Conservation (phyloP, 1,140 invertebrate genomes). For the Stenopsyche tienmushanensis region DNA sequence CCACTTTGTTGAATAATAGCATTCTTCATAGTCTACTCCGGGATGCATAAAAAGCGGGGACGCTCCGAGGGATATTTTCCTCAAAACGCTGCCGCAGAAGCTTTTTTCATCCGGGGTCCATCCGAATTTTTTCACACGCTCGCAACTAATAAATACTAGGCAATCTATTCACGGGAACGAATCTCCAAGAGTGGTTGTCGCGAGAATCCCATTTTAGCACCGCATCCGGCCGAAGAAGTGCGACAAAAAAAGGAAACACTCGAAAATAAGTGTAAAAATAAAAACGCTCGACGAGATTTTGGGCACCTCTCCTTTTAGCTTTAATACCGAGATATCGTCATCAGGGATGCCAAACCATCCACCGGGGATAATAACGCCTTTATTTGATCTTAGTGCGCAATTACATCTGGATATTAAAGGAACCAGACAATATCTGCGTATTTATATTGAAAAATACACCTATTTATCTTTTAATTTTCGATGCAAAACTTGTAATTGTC, state of each 20-base stretch:
- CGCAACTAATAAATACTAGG: slow-evolving; percentile 32
- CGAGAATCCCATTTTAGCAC: slow-evolving; percentile 29
- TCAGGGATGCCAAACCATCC: not conserved
- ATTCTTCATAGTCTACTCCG: not conserved
- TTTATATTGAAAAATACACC: no score
- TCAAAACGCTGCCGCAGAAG: not conserved
- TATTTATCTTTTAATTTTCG: no score
- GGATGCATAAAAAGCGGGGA: not conserved
- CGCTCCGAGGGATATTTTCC: not conserved
- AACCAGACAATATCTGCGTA: no score
- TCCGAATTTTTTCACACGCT: slow-evolving; percentile 29
- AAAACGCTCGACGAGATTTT: not conserved
- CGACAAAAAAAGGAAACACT: slow-evolving; percentile 5
- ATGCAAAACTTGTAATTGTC: no score
- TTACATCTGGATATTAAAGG: no score
- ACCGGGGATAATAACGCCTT: no score
- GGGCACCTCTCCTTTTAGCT: not conserved
- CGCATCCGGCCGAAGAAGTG: slow-evolving; percentile 17
- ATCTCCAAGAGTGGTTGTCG: no score
- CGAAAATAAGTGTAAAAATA: slow-evolving; percentile 5
- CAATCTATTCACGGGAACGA: slow-evolving; percentile 26
- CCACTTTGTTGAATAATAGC: not conserved
- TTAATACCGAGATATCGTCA: not conserved
- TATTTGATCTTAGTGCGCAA: no score
- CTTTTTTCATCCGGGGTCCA: not conserved